Evolutionary conservation across 2,888 invertebrate species (phyloP).

Genomic region (Chrysodeixis includens): DNA sequence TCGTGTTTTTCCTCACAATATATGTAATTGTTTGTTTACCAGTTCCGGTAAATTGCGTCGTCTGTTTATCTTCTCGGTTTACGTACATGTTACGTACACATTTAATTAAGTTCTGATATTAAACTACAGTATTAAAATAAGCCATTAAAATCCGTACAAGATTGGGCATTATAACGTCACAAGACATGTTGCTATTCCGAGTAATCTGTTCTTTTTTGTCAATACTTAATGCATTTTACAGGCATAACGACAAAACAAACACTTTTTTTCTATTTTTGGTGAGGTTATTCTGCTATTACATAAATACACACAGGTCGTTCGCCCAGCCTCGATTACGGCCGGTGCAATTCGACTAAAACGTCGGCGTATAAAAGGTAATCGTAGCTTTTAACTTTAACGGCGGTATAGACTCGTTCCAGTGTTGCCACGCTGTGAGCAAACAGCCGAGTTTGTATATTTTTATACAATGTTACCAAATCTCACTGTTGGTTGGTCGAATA

Average conservation of each 20-base stretch:
- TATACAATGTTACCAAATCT: conserved; percentile 36
- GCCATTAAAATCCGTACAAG: not conserved
- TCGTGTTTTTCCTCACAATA: conserved; percentile 44
- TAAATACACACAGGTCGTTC: not conserved
- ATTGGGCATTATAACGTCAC: not conserved
- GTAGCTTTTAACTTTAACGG: conserved; percentile 4
- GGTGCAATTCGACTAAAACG: conserved; percentile 2
- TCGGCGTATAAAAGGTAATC: conserved; percentile 1
- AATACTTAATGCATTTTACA: not conserved
- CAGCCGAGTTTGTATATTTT: conserved; percentile 12
- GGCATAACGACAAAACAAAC: not conserved
- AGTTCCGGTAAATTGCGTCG: conserved; percentile 33
- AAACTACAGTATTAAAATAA: conserved; percentile 2
- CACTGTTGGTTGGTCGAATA: conserved; percentile 10
- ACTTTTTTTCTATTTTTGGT: not conserved
- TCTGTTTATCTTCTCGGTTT: conserved; percentile 16
- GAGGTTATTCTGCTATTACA: not conserved
- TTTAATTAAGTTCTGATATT: not conserved
- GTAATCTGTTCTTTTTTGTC: not conserved
- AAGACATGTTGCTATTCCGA: not conserved
- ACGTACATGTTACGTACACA: not conserved
- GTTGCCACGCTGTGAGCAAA: not conserved
- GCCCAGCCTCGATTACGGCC: not conserved
- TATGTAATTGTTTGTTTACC: conserved; percentile 41
- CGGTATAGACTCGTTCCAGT: not conserved